A percentile compares a stretch with the other conserved stretches of the same genome.
Conservation (phyloP, 2,797 vertebrate species). For the Pangasius krempfi region DNA sequence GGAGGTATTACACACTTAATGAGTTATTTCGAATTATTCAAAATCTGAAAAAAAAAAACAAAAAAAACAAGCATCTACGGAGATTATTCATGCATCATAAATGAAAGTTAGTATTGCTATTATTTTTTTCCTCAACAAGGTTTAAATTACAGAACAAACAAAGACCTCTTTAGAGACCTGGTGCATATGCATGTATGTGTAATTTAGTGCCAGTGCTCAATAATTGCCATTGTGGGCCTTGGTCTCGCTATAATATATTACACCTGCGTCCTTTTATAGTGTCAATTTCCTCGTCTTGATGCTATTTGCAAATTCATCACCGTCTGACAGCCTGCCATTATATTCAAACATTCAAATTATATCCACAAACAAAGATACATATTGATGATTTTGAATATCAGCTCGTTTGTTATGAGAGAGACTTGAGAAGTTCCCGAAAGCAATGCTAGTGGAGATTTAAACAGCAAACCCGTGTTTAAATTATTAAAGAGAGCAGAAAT, state of each 20-base stretch:
- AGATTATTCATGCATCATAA: slow-evolving; percentile 57
- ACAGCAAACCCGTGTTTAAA: slow-evolving; percentile 79
- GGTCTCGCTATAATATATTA: slow-evolving; percentile 52
- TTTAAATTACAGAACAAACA: slow-evolving; percentile 57
- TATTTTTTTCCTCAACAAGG: neutral
- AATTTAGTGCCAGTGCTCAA: slow-evolving; percentile 27
- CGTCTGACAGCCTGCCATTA: slow-evolving; percentile 74
- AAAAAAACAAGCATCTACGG: slow-evolving; percentile 58
- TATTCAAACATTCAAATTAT: slow-evolving; percentile 69
- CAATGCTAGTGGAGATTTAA: slow-evolving; percentile 75
- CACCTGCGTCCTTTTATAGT: slow-evolving; percentile 60
- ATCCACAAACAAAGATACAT: slow-evolving; percentile 75
- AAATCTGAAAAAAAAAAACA: slow-evolving; percentile 53
- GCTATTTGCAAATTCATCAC: slow-evolving; percentile 78
- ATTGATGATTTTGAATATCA: slow-evolving; percentile 81
- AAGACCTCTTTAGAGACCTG: slow-evolving; percentile 53
- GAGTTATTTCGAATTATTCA: slow-evolving; percentile 56
- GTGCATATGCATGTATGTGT: slow-evolving; percentile 28
- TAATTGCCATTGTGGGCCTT: slow-evolving; percentile 43
- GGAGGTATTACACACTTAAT: slow-evolving; percentile 75
- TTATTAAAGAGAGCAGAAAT: slow-evolving; percentile 84
- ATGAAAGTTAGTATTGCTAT: slow-evolving; percentile 66
- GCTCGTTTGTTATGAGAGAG: slow-evolving; percentile 76
- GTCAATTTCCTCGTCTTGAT: slow-evolving; percentile 72
- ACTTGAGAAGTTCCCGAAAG: slow-evolving; percentile 59